Base-by-base conservation (phyloP, 2,797 vertebrate genomes). In the Molossus alvarezi region DNA sequence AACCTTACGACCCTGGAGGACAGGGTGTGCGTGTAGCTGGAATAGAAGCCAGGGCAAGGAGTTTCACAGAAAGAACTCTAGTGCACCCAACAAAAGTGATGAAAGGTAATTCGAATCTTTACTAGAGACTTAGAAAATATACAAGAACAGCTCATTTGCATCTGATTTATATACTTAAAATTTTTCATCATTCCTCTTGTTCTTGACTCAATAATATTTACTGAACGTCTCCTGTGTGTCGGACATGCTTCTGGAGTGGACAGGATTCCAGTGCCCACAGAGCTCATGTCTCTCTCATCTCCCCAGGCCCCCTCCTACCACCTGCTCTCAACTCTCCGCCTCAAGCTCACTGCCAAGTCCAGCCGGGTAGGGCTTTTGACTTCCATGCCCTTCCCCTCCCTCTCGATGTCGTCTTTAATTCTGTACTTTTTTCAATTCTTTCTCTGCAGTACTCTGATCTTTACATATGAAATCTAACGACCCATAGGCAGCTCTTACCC, bases 61-160 rank as follows among this genome's bases (percentile, higher is more conserved):
- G 1, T 64, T 25, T 91, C 25, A 58, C 20, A 77, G 77, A 41
- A 33, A 88, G 20, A 77, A 72, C 2, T 29, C 37, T 13, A 73
- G 27, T 62, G 12, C 25, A 58, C 53, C 76, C 84, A 88, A 33
- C 60, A 77, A 88, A 84, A n/a, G 20, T 57, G 73, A 77, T 27
- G 41, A 45, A 95, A 75, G 89, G 11, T 29, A 79, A 87, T 65
- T 81, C 45, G 77, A 27, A 62, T 81, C 3, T 76, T 94, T 58
- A 27, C 9, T 83, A 55, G 15, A 92, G 33, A 65, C 73, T 88
- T 85, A 41, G 84, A 90, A 76, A 82, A 85, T 41, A 80, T 18
- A 15, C 23, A 45, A 27, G 14, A 11, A 45, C 1, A 18, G 84
- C 20, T 90, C 33, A 75, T 69, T 92, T 77, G 15, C 72, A 92